phyloP scores from a whole-genome alignment of 2,113 vertebrate genomes.

The Siniperca chuatsi region DNA sequence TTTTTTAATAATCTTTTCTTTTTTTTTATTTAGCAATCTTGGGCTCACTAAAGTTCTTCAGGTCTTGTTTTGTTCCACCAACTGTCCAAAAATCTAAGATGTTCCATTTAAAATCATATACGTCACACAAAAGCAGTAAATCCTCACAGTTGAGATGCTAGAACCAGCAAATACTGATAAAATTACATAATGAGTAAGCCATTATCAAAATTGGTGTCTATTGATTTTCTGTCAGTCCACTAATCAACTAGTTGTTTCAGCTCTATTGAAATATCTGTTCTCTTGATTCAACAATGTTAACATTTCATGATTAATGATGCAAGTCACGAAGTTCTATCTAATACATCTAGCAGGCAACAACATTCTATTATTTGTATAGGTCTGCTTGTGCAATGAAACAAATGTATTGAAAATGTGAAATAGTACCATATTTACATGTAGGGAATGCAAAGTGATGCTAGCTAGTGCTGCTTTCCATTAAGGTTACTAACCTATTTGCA shows the following conservation, averaged over 20 bases:
- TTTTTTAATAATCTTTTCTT: background rate
- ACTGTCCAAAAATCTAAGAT: background rate
- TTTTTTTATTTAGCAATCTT: background rate
- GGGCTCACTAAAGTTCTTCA: background rate
- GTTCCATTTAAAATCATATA: background rate
- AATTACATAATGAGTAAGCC: background rate
- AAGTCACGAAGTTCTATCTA: background rate
- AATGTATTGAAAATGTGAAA: background rate
- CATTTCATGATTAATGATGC: background rate
- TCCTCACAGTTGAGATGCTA: background rate
- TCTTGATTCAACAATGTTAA: background rate
- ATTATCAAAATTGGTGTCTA: background rate
- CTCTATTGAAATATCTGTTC: background rate
- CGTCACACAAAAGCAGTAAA: background rate
- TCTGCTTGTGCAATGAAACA: background rate
- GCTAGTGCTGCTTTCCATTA: background rate
- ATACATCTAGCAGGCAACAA: too few relatives aligned
- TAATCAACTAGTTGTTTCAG: background rate
- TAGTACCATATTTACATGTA: background rate
- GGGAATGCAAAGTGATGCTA: background rate
- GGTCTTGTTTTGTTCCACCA: background rate
- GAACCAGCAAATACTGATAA: background rate
- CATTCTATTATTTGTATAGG: too few relatives aligned
- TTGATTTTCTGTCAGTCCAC: background rate
- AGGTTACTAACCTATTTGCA: background rate